A percentile compares a stretch with the other conserved stretches of the same genome.
These are phyloP conservation scores for Actinopyga echinites DNA, from an alignment of 53 echinoderm and acorn worm genomes.

Conservation along the genomic window DNA sequence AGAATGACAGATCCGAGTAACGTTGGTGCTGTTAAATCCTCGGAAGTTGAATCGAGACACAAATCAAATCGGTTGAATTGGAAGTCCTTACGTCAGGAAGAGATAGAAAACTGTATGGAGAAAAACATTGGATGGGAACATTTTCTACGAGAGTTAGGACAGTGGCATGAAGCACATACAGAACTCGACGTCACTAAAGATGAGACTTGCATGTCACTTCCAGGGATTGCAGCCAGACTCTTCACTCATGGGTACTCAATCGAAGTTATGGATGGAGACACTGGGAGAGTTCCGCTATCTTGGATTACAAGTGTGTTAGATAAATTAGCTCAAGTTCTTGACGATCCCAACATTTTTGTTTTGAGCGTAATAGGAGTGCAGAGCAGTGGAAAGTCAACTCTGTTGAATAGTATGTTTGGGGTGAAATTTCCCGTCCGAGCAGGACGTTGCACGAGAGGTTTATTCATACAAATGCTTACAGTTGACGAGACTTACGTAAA, in stretches of 20 bases:
- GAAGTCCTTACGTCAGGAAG: neutral
- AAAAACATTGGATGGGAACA: slow-evolving; percentile 15
- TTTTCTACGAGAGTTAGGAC: slow-evolving; percentile 2
- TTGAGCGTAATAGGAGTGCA: neutral
- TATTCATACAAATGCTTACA: slow-evolving; percentile 5
- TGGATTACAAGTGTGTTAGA: slow-evolving; percentile 8
- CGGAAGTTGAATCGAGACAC: neutral
- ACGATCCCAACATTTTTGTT: neutral
- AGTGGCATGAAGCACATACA: slow-evolving; percentile 7
- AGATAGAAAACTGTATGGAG: neutral
- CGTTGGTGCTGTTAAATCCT: too few relatives aligned
- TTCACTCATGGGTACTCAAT: neutral
- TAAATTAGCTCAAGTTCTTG: neutral
- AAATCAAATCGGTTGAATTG: neutral
- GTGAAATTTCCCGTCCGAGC: neutral
- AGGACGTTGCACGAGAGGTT: neutral
- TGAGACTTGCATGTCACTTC: neutral
- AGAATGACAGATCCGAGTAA: too few relatives aligned
- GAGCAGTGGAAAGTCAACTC: slow-evolving; percentile 12
- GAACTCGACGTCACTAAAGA: neutral
- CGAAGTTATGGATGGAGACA: slow-evolving; percentile 9
- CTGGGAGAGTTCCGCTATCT: neutral
- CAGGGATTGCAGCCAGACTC: neutral
- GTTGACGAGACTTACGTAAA: neutral
- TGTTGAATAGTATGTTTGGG: too few relatives aligned